These are phyloP conservation scores for Lasioglossum zephyrum DNA, from an alignment of 2,888 invertebrate genomes.

Conservation along the genomic window DNA sequence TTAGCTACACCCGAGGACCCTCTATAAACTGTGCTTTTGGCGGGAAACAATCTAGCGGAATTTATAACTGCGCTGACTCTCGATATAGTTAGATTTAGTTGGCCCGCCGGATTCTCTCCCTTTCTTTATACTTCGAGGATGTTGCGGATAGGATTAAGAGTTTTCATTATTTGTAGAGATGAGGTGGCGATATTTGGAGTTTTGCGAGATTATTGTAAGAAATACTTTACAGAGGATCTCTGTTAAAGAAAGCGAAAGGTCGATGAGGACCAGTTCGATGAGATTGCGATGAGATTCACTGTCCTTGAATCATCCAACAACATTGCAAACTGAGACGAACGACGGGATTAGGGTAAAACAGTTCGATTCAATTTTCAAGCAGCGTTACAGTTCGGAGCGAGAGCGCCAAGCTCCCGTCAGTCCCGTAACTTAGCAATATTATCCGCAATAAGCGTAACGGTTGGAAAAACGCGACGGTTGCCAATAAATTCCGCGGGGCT, in stretches of 20 bases:
- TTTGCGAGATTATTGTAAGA: too few species aligned
- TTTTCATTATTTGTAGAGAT: too few species aligned
- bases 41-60: neutral
- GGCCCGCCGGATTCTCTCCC: neutral
- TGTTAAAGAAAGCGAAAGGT: neutral
- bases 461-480: neutral
- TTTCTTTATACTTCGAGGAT: neutral
- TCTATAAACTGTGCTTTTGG: neutral
- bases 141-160: too few species aligned
- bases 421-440: neutral
- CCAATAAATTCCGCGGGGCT: neutral
- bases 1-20: constrained; percentile 14
- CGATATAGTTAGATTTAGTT: neutral
- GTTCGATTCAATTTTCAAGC: neutral
- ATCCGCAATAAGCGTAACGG: constrained; percentile 1
- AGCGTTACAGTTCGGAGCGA: neutral
- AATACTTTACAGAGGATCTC: neutral
- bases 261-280: too few species aligned
- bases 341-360: neutral
- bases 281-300: too few species aligned
- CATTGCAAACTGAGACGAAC: neutral
- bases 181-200: too few species aligned
- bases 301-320: neutral
- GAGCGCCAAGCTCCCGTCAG: neutral
- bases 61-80: neutral